Evolutionary conservation across 1,140 invertebrate species (phyloP).

Genomic region (Potamilus streckersoni): DNA sequence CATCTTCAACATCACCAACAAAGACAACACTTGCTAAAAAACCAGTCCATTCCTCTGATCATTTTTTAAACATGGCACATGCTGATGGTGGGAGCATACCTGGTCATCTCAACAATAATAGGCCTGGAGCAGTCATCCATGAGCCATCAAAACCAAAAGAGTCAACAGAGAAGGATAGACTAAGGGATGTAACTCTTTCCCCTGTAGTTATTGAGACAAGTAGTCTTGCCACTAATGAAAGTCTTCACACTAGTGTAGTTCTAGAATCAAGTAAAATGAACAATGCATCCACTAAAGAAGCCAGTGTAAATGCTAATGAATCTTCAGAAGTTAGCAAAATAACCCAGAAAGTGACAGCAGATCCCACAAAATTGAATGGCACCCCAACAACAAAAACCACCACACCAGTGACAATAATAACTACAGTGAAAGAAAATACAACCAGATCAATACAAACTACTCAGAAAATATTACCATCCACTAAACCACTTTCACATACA

Average conservation of each 20-base stretch:
- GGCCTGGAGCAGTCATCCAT: no score
- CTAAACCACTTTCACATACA: background rate
- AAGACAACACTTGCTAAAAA: conserved; percentile 16
- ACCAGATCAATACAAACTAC: conserved; percentile 14
- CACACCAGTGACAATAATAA: conserved; percentile 13
- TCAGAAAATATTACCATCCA: conserved; percentile 30
- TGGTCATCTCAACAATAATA: no score
- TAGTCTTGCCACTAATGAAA: no score
- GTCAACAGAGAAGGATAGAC: no score
- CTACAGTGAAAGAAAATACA: conserved; percentile 16
- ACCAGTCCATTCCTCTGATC: background rate
- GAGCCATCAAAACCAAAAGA: no score
- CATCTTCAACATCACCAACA: conserved; percentile 15
- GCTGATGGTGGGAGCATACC: no score
- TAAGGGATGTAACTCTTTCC: no score
- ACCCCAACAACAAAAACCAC: conserved; percentile 20
- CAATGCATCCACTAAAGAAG: background rate
- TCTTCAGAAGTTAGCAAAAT: background rate
- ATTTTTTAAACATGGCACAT: no score
- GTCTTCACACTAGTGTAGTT: no score
- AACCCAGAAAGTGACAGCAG: background rate
- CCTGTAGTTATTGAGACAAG: no score
- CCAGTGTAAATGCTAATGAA: background rate
- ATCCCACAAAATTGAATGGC: conserved; percentile 15
- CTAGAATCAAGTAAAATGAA: background rate